Conservation (phyloP, 2,113 vertebrate genomes). For the Perca fluviatilis region DNA sequence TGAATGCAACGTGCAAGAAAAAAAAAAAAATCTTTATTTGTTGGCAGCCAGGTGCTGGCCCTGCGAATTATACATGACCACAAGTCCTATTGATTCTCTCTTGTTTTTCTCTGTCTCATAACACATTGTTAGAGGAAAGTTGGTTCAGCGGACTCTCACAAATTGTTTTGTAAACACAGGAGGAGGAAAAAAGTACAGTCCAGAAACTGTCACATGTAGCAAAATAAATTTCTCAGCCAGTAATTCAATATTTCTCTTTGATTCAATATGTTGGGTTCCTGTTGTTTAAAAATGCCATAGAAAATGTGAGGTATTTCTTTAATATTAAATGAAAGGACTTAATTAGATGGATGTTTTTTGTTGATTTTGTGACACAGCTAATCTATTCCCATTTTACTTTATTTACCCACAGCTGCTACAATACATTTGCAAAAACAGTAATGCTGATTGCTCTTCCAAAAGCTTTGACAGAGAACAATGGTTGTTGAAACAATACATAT, state of each 20-base stretch:
- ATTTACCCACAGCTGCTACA: conserved; percentile 40
- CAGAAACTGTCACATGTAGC: conserved; percentile 63
- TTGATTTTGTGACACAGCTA: conserved; percentile 22
- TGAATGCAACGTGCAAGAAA: conserved; percentile 66
- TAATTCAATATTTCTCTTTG: conserved; percentile 55
- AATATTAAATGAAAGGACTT: conserved; percentile 41
- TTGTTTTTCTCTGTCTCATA: conserved; percentile 82
- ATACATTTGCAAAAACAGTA: conserved; percentile 16
- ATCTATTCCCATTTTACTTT: conserved; percentile 41
- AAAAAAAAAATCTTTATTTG: conserved; percentile 77
- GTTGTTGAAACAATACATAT: conserved; percentile 63
- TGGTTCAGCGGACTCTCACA: conserved; percentile 70
- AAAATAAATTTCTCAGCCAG: conserved; percentile 51
- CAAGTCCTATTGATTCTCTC: conserved; percentile 81
- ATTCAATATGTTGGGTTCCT: conserved; percentile 39
- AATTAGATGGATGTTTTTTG: conserved; percentile 45
- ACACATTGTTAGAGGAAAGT: conserved; percentile 79
- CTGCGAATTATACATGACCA: conserved; percentile 84
- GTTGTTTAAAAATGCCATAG: conserved; percentile 23
- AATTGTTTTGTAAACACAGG: conserved; percentile 77
- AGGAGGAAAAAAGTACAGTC: conserved; percentile 51
- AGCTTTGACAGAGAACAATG: conserved; percentile 53
- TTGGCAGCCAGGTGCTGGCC: conserved; percentile 79
- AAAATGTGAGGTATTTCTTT: conserved; percentile 26
- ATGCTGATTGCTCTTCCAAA: conserved; percentile 50